Conservation (phyloP, 1,140 invertebrate genomes). For the Caenorhabditis briggsae region DNA sequence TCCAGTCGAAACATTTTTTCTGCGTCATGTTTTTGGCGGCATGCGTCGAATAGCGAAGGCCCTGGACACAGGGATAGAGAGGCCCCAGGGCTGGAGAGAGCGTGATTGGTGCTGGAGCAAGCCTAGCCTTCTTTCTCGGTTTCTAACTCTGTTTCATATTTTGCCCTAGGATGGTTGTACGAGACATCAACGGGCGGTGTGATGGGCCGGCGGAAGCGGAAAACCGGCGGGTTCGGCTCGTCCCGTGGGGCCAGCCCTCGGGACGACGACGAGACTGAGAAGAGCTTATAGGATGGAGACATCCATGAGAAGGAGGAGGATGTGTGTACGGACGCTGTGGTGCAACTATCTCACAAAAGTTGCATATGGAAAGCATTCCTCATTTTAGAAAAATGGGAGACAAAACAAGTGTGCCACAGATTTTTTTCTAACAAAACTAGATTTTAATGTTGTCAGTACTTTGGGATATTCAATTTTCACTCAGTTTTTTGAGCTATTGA, state of each 20-base stretch:
- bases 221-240: conserved; percentile 37
- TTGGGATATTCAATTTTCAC: neutral
- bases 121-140: conserved; percentile 9
- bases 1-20: conserved; percentile 53
- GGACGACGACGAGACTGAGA: conserved; percentile 49
- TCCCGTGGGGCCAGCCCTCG: conserved; percentile 53
- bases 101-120: conserved; percentile 32
- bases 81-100: conserved; percentile 15
- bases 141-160: conserved; percentile 54
- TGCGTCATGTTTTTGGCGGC: conserved; percentile 32
- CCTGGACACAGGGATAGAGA: neutral
- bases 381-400: conserved; percentile 7
- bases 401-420: neutral
- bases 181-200: conserved; percentile 54
- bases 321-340: conserved; percentile 32
- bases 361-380: conserved; percentile 41
- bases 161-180: conserved; percentile 49
- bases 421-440: conserved; percentile 17
- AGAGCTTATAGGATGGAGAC: conserved; percentile 22
- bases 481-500: no score
- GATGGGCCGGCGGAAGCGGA: conserved; percentile 52
- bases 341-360: conserved; percentile 53
- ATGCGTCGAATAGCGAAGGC: conserved; percentile 32
- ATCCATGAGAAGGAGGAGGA: conserved; percentile 21
- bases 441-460: conserved; percentile 29